Percentiles rank a stretch among this genome's conserved stretches.
Conservation (phyloP, 2,797 vertebrate genomes). For the Botia kubotai region DNA sequence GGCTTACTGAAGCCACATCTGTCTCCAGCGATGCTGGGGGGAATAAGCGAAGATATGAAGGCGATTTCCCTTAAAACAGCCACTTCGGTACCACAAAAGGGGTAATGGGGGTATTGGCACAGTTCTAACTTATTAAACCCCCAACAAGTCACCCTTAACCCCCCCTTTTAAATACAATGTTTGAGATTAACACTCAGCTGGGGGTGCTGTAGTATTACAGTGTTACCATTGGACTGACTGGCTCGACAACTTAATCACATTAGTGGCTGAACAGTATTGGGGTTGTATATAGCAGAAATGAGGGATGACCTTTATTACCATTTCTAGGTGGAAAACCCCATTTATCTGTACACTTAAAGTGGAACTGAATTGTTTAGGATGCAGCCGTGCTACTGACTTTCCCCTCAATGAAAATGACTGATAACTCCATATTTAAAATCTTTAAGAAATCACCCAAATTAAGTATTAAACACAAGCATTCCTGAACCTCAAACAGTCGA, state of each 20-base stretch:
- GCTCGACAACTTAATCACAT: constrained; percentile 24
- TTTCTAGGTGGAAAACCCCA: constrained; percentile 35
- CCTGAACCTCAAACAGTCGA: neutral
- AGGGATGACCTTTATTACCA: constrained; percentile 54
- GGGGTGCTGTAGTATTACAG: constrained; percentile 5
- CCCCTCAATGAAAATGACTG: neutral
- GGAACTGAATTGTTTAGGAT: constrained; percentile 60
- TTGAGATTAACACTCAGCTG: constrained; percentile 42
- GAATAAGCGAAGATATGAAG: constrained; percentile 99
- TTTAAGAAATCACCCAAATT: neutral
- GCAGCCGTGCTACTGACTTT: constrained; percentile 43
- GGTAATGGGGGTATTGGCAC: constrained; percentile 71
- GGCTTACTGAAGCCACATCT: constrained; percentile 99
- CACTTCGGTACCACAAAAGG: constrained; percentile 85
- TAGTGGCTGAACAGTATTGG: constrained; percentile 59
- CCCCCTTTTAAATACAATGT: constrained; percentile 42
- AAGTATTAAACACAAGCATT: neutral
- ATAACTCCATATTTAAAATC: neutral
- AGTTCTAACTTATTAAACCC: constrained; percentile 78
- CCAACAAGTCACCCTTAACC: constrained; percentile 35
- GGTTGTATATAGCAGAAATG: constrained; percentile 36
- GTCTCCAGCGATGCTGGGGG: constrained; percentile 99
- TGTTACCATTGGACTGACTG: constrained; percentile 5
- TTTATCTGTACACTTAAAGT: constrained; percentile 45
- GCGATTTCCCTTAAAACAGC: constrained; percentile 95